These are phyloP conservation scores for Cirrhinus molitorella DNA, from an alignment of 2,797 vertebrate genomes.

Conservation along the genomic window DNA sequence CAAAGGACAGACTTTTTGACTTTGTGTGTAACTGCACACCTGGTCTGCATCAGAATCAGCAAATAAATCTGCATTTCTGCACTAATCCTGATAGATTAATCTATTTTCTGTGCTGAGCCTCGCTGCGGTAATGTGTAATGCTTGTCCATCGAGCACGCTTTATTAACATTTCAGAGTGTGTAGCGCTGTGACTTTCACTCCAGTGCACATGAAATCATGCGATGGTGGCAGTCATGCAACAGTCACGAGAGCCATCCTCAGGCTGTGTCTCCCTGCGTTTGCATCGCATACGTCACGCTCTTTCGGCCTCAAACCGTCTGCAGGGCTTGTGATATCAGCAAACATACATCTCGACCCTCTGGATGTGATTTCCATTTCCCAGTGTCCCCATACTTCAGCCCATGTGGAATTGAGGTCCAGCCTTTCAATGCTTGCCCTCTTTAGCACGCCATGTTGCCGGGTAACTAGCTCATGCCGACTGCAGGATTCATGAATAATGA, in stretches of 20 bases:
- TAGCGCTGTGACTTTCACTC: constrained; percentile 25
- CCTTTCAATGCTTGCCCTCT: constrained; percentile 51
- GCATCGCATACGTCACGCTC: background rate
- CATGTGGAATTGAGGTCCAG: background rate
- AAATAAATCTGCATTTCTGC: constrained; percentile 20
- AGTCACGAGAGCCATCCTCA: constrained; percentile 16
- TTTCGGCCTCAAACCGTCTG: background rate
- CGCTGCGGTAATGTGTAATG: background rate
- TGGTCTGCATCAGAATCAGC: constrained; percentile 29
- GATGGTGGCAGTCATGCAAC: constrained; percentile 34
- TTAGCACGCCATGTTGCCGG: constrained; percentile 31
- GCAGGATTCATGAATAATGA: constrained; percentile 82
- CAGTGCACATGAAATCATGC: constrained; percentile 26
- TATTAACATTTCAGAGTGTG: constrained; percentile 35
- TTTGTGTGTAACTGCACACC: constrained; percentile 23
- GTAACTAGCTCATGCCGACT: constrained; percentile 72
- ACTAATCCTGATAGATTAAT: constrained; percentile 31
- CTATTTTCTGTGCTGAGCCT: constrained; percentile 17
- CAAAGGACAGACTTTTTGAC: background rate
- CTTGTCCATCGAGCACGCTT: constrained; percentile 9
- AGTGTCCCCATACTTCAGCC: background rate
- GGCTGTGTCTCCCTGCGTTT: constrained; percentile 5
- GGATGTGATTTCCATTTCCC: background rate
- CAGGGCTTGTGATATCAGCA: constrained; percentile 4
- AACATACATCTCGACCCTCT: background rate